These are phyloP conservation scores for Suncus etruscus DNA, from an alignment of 2,113 vertebrate species.

Conservation along the genomic window DNA sequence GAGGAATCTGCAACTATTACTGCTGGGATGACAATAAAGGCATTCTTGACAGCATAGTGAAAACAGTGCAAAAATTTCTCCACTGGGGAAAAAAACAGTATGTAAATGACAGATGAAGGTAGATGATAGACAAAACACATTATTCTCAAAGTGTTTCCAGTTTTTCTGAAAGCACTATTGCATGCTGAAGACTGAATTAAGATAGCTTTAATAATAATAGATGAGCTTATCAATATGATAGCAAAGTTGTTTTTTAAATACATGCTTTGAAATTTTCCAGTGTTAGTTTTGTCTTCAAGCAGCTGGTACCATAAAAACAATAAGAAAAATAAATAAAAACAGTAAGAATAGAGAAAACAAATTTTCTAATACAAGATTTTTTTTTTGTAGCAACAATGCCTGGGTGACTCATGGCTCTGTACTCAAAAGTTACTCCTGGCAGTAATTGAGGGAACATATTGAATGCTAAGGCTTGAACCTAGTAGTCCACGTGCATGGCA, in stretches of 20 bases:
- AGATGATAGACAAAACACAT: conserved; percentile 87
- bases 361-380: conserved; percentile 1
- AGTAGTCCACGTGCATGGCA: no score
- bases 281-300: conserved; percentile 79
- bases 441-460: no score
- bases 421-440: no score
- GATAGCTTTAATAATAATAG: conserved; percentile 87
- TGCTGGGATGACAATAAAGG: conserved; percentile 85
- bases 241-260: conserved; percentile 82
- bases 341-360: neutral
- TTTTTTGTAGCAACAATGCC: neutral
- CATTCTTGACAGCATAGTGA: conserved; percentile 87
- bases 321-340: neutral
- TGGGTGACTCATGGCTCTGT: no score
- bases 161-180: conserved; percentile 79
- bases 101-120: conserved; percentile 89
- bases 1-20: conserved; percentile 85
- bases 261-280: conserved; percentile 82
- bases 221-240: conserved; percentile 88
- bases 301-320: conserved; percentile 74
- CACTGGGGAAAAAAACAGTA: conserved; percentile 71
- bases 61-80: conserved; percentile 86
- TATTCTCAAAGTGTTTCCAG: conserved; percentile 84
- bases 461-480: no score
- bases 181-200: conserved; percentile 87